Percentiles rank a stretch among this genome's conserved stretches.
phyloP scores from a whole-genome alignment of 2,113 vertebrate genomes.

The Indri indri region DNA sequence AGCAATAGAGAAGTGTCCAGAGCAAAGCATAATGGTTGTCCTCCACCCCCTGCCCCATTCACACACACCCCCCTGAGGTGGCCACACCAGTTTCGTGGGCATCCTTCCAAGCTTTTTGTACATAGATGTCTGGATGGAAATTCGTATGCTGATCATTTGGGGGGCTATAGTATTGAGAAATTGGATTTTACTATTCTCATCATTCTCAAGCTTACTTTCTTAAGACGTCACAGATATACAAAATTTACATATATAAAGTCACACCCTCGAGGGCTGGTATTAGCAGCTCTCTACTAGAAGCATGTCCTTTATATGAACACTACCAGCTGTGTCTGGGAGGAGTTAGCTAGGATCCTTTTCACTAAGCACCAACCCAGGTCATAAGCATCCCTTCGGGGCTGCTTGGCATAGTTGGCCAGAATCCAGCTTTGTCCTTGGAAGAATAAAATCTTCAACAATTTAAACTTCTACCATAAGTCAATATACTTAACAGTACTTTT shows the following conservation, averaged over 20 bases:
- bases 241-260: background rate
- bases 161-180: background rate
- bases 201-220: conserved; percentile 14
- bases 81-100: background rate
- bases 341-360: background rate
- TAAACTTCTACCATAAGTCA: background rate
- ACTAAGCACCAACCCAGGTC: background rate
- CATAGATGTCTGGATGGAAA: background rate
- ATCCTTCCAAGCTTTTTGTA: background rate
- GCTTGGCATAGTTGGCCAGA: background rate
- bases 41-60: background rate
- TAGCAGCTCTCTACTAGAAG: background rate
- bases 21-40: background rate
- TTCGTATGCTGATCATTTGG: background rate
- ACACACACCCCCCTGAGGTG: background rate
- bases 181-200: background rate
- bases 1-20: background rate
- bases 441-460: conserved; percentile 14
- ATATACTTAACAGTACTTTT: background rate
- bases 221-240: background rate
- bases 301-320: background rate
- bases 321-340: background rate
- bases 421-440: background rate
- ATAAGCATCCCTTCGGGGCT: background rate
- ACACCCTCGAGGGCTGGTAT: background rate